A percentile compares a stretch with the other conserved stretches of the same genome.
Evolutionary conservation across 2,888 invertebrate genomes (phyloP).

Genomic region (Orgyia antiqua): DNA sequence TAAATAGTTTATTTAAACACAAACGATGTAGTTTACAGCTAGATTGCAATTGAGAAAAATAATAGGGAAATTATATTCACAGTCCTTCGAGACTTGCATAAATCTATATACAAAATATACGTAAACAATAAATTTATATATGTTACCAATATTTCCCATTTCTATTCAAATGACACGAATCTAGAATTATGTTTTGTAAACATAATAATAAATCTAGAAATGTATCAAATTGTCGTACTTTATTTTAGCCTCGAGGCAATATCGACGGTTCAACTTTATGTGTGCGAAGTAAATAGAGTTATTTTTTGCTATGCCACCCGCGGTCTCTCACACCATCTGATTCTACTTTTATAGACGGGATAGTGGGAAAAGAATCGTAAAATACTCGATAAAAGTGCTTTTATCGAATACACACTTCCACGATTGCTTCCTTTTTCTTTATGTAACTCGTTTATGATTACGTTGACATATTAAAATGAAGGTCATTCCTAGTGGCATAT

Average conservation of each 20-base stretch:
- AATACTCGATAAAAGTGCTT: conserved; percentile 60
- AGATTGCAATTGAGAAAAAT: no score
- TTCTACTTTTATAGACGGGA: conserved; percentile 63
- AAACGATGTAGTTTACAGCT: no score
- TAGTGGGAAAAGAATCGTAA: conserved; percentile 64
- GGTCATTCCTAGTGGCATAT: conserved; percentile 10
- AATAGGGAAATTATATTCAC: no score
- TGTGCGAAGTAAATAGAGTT: conserved; percentile 48
- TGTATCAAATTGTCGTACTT: conserved; percentile 14
- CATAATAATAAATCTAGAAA: conserved; percentile 16
- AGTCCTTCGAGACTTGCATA: no score
- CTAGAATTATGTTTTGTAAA: conserved; percentile 14
- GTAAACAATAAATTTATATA: no score
- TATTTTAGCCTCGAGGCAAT: conserved; percentile 19
- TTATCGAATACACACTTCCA: conserved; percentile 53
- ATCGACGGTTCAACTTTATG: conserved; percentile 37
- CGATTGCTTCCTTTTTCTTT: conserved; percentile 50
- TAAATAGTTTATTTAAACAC: no score
- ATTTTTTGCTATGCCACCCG: conserved; percentile 52
- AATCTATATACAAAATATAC: no score
- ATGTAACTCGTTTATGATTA: conserved; percentile 46
- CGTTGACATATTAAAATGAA: conserved; percentile 15
- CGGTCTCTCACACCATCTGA: conserved; percentile 60
- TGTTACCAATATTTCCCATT: conserved; percentile 4
- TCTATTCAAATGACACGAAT: conserved; percentile 5